Conservation (phyloP, 2,888 invertebrate genomes). For the Melangyna quadrimaculata region DNA sequence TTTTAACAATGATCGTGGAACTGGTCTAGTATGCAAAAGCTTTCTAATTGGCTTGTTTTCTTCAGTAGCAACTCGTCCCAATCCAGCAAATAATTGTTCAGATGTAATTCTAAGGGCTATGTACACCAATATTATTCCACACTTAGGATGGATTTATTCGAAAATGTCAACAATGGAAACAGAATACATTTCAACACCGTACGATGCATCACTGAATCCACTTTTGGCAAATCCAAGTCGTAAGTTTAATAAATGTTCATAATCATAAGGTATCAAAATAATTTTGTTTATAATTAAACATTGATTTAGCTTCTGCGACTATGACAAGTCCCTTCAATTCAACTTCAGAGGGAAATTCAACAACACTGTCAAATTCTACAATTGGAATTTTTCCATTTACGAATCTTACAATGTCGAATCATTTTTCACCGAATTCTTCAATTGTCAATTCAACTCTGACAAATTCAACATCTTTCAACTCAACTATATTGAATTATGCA, state of each 20-base stretch:
- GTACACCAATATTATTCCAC: constrained; percentile 71
- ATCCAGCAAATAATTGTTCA: constrained; percentile 59
- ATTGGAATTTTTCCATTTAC: neutral
- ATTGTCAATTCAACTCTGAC: constrained; percentile 2
- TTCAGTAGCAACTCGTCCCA: constrained; percentile 57
- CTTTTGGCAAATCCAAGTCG: constrained; percentile 20
- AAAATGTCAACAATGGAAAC: constrained; percentile 68
- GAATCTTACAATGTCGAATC: neutral
- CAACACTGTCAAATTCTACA: neutral
- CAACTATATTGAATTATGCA: neutral
- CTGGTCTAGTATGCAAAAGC: constrained; percentile 72
- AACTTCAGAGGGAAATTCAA: neutral
- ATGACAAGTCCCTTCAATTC: neutral
- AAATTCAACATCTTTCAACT: neutral
- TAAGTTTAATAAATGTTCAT: constrained; percentile 26
- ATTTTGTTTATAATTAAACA: neutral
- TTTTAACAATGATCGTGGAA: constrained; percentile 73
- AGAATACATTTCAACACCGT: constrained; percentile 56
- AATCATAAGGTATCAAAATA: neutral
- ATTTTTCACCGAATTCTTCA: neutral
- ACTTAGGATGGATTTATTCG: constrained; percentile 73
- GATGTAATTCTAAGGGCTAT: constrained; percentile 67
- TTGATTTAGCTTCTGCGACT: neutral
- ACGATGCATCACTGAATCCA: constrained; percentile 39
- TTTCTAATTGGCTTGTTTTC: constrained; percentile 72